Evolutionary conservation across 2,113 vertebrate genomes (phyloP), one percentile per base, ranked within the genome.

Genomic region (Garra rufa): DNA sequence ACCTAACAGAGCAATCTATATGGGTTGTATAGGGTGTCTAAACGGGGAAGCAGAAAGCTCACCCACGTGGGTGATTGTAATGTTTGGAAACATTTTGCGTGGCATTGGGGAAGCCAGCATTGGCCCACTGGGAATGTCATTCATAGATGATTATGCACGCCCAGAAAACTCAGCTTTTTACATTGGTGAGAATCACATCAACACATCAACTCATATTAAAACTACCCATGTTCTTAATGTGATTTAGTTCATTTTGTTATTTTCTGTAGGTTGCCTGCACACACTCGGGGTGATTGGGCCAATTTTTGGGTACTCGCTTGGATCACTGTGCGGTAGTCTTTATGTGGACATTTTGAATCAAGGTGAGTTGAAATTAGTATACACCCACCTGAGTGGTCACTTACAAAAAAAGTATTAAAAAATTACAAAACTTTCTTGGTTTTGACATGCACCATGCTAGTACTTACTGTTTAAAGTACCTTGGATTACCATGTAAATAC

Each of bases 41-140:
- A 96, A 92, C 1, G 97, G 96, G 90, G 91, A 95, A 46, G 91
- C 93, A 0, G 94, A 96, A 82, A 95, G 95, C 76, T 95, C 97
- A 30, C 92, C 95, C 2, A 95, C 97, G 95, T 99, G 96, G 96
- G 89, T 98, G 14, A 96, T 96, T 86, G 95, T 97, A 43, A 91
- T 98, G 46, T 86, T 95, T 89, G 97, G 97, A 89, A 98, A 98
- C 84, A 91, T 97, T 4, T 91, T 99, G 30, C 90, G 96, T 63
- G 97, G 97, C 46, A 95, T 98, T n/a, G 97, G 97, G 7, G 97
- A 98, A 91, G 97, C 97, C 0, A 96, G 96, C 10, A 94, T 99
- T 9, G 93, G 95, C 85, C 96, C 97, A 13, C 91, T 99, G 52
- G 96, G 97, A 48, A 94, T 98, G 88, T 97, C 97, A 0, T 99